phyloP scores from a whole-genome alignment of 2,113 vertebrate genomes.

The Carollia perspicillata region DNA sequence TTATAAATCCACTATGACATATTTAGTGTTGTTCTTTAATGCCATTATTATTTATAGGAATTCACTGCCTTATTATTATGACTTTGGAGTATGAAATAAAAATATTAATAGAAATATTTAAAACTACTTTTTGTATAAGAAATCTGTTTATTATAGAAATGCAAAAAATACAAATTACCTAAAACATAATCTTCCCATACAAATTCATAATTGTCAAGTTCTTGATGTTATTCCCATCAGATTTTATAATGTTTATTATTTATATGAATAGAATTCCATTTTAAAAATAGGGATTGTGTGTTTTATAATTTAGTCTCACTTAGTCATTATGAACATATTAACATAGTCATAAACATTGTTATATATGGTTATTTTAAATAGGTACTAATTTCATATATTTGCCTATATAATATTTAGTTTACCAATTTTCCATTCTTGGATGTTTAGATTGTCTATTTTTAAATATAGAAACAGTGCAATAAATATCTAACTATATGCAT shows the following conservation, averaged over 20 bases:
- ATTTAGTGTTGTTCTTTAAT: neutral
- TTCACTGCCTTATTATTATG: neutral
- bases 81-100: neutral
- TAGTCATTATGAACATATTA: neutral
- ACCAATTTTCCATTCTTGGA: constrained; percentile 17
- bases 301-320: constrained; percentile 38
- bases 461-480: neutral
- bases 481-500: neutral
- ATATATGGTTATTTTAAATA: neutral
- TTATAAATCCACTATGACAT: neutral
- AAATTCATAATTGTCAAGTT: neutral
- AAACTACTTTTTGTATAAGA: neutral
- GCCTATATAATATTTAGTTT: neutral
- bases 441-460: neutral
- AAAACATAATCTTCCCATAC: neutral
- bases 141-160: constrained; percentile 15
- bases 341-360: neutral
- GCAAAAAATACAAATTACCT: neutral
- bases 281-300: neutral
- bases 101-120: neutral
- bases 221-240: constrained; percentile 8
- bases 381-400: neutral
- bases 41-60: neutral
- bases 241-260: neutral
- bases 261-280: neutral